Base-by-base conservation (phyloP, 2,888 invertebrate genomes). In the Stratiomys singularior region DNA sequence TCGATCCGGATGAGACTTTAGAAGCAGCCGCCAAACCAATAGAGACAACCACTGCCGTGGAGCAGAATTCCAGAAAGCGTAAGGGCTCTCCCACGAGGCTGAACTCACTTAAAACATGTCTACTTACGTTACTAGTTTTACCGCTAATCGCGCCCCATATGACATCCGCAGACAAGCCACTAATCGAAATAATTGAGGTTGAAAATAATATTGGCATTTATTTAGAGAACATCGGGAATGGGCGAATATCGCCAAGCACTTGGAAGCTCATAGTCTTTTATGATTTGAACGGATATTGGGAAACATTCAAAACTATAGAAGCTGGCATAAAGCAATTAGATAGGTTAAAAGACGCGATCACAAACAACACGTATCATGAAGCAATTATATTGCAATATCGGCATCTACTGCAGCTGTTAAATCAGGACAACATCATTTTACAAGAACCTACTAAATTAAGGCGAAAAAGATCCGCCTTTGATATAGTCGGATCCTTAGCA, bases 381-480 rank as follows among this genome's bases (percentile, higher is more conserved):
- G 69, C 46, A 11, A 13, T 69, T n/a, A 9, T 23, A 18, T n/a
- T 4, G 11, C 69, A 69, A 44, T 69, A 46, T 21, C 25, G 13
- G 18, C 46, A 69, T 15, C 69, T 15, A 46, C 7, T 69, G 5
- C 23, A 69, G 15, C 46, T 1, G 18, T 9, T 69, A 15, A 37
- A 7, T 5, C 2, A 37, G 4, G 18, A 46, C 21, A 69, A 46
- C 13, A 2, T 69, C 13, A n/a, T 46, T 46, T 7, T 46, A 21
- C 23, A 46, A 13, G 5, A 30, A 5, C 11, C 60, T 13, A 23
- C 60, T 11, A 21, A 21, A 15, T 23, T 25, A 4, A 52, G 56
- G 13, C 0, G 21, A 1, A 72, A 56, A 56, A 72, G 72, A 76
- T 58, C 60, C 13, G 60, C 74, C 11, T 44, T 76, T 9, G 74